Evolutionary conservation across 2,888 invertebrate species (phyloP).

Genomic region (Drosophila silvestris): DNA sequence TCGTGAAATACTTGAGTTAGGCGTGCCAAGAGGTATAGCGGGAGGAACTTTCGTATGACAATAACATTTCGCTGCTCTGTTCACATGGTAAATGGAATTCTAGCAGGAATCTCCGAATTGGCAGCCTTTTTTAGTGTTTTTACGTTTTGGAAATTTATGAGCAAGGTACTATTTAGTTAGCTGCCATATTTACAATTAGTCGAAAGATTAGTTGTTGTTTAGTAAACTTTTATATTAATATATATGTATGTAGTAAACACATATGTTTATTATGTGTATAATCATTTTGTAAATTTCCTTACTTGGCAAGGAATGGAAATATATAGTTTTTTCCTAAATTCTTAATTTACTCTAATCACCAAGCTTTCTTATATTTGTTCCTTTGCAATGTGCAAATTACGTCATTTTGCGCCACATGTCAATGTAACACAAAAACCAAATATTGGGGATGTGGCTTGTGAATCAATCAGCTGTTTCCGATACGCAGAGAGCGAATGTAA

Average conservation of each 20-base stretch:
- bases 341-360: slow-evolving; percentile 28
- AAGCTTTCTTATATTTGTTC: background rate
- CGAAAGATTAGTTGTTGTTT: background rate
- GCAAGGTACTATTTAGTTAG: background rate
- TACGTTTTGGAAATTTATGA: background rate
- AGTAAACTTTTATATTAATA: background rate
- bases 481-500: background rate
- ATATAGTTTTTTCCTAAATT: background rate
- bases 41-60: background rate
- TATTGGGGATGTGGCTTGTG: slow-evolving; percentile 27
- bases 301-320: background rate
- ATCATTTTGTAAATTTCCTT: background rate
- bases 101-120: background rate
- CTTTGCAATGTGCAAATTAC: slow-evolving; percentile 56
- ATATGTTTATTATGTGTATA: background rate
- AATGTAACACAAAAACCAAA: slow-evolving; percentile 33
- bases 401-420: slow-evolving; percentile 59
- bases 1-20: background rate
- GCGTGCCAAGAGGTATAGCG: background rate
- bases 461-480: slow-evolving; percentile 58
- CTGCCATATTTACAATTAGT: background rate
- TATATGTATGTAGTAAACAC: background rate
- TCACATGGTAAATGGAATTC: background rate
- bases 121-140: background rate
- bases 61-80: background rate